Evolutionary conservation across 2,113 vertebrate species (phyloP).

Genomic region (Bos javanicus): DNA sequence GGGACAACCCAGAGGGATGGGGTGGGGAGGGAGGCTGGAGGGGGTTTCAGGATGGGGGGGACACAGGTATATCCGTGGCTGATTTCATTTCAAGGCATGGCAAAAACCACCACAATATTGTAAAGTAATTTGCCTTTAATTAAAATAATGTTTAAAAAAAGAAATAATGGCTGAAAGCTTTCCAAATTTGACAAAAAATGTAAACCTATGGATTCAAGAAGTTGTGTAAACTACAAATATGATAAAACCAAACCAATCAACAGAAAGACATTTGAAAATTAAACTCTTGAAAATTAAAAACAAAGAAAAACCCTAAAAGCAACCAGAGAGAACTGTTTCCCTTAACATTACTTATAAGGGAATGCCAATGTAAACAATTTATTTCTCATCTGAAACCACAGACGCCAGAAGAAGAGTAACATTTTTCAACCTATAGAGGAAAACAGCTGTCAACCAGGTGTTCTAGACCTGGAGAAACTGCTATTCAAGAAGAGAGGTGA

Average conservation of each 20-base stretch:
- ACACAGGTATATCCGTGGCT: background rate
- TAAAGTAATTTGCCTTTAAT: background rate
- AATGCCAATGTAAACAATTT: background rate
- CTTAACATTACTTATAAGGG: background rate
- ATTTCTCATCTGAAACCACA: background rate
- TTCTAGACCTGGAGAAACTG: background rate
- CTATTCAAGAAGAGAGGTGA: background rate
- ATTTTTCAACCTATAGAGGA: background rate
- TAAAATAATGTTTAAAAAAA: background rate
- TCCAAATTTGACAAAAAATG: background rate
- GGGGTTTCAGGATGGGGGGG: background rate
- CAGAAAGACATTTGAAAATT: background rate
- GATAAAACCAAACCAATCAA: background rate
- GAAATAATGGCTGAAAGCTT: background rate
- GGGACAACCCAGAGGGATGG: background rate
- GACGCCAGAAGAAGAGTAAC: background rate
- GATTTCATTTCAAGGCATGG: background rate
- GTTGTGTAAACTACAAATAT: background rate
- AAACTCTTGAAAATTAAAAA: background rate
- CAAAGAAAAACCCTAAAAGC: background rate
- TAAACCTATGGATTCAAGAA: background rate
- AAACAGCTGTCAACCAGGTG: background rate
- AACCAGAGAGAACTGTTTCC: background rate
- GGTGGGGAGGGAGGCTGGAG: background rate
- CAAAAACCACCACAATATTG: background rate